Percentiles rank a stretch among this genome's conserved stretches.
phyloP scores from a whole-genome alignment of 2,113 vertebrate genomes.

The Noctilio leporinus region DNA sequence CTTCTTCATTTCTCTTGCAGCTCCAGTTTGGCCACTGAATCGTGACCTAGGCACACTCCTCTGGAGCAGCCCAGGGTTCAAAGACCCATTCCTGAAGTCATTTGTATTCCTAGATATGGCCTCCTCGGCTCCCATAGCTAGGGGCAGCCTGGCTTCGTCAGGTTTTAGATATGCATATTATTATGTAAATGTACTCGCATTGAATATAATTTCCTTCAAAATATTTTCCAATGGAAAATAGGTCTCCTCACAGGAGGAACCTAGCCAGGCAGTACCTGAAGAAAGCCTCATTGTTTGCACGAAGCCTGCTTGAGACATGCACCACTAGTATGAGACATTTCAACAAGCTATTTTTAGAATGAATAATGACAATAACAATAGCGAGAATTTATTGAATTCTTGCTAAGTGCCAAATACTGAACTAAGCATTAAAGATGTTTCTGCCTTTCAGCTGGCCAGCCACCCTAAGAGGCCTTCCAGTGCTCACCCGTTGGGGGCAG shows the following conservation, averaged over 20 bases:
- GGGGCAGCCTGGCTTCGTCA: constrained; percentile 57
- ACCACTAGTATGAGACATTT: background rate
- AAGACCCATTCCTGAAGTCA: constrained; percentile 52
- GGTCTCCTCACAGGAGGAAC: constrained; percentile 24
- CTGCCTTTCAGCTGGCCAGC: background rate
- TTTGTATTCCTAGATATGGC: constrained; percentile 69
- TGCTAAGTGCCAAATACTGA: background rate
- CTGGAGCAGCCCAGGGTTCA: constrained; percentile 40
- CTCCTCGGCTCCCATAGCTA: constrained; percentile 62
- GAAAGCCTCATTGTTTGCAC: constrained; percentile 1
- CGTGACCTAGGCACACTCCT: constrained; percentile 13
- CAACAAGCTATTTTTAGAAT: background rate
- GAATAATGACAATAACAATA: background rate
- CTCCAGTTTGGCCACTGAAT: constrained; percentile 35
- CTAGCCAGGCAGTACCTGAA: constrained; percentile 32
- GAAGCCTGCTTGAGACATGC: background rate
- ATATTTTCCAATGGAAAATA: constrained; percentile 60
- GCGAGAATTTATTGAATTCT: background rate
- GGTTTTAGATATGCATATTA: constrained; percentile 71
- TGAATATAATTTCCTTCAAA: constrained; percentile 67
- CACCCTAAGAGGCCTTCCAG: background rate
- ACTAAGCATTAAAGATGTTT: background rate
- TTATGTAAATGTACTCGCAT: constrained; percentile 66
- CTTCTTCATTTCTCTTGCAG: background rate
- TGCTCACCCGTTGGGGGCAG: background rate